Conservation (phyloP, 2,113 vertebrate genomes). For the Pangasianodon hypophthalmus region DNA sequence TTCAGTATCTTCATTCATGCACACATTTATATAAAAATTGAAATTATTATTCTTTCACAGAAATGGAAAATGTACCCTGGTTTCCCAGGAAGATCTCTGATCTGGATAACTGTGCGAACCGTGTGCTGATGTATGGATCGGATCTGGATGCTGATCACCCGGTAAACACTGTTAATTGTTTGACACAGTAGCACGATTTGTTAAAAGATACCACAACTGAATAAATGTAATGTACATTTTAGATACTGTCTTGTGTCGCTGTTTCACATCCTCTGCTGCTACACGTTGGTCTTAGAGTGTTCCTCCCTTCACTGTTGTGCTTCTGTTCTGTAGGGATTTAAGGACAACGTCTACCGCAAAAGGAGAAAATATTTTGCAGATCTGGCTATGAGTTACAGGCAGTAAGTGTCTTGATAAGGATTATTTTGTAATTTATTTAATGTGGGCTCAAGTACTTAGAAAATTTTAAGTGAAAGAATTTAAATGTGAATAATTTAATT, state of each 20-base stretch:
- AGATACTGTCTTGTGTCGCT: neutral
- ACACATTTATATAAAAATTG: neutral
- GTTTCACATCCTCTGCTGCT: neutral
- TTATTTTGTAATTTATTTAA: neutral
- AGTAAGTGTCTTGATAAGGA: conserved; percentile 77
- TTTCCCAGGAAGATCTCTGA: conserved; percentile 97
- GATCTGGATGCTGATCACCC: conserved; percentile 94
- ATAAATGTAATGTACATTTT: neutral
- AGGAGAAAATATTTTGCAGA: conserved; percentile 97
- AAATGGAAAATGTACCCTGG: conserved; percentile 86
- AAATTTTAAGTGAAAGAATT: neutral
- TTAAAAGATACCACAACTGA: neutral
- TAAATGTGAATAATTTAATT: neutral
- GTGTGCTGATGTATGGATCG: conserved; percentile 95
- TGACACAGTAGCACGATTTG: neutral
- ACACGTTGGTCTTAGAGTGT: neutral
- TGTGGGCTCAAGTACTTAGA: neutral
- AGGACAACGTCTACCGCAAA: conserved; percentile 95
- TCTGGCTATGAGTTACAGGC: conserved; percentile 89
- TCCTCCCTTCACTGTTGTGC: neutral
- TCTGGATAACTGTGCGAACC: conserved; percentile 92
- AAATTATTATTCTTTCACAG: conserved; percentile 65
- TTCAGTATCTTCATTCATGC: neutral
- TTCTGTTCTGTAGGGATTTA: conserved; percentile 84
- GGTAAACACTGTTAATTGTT: conserved; percentile 64